Evolutionary conservation across 2,888 invertebrate species (phyloP).

Genomic region (Rhodophaea formosa): DNA sequence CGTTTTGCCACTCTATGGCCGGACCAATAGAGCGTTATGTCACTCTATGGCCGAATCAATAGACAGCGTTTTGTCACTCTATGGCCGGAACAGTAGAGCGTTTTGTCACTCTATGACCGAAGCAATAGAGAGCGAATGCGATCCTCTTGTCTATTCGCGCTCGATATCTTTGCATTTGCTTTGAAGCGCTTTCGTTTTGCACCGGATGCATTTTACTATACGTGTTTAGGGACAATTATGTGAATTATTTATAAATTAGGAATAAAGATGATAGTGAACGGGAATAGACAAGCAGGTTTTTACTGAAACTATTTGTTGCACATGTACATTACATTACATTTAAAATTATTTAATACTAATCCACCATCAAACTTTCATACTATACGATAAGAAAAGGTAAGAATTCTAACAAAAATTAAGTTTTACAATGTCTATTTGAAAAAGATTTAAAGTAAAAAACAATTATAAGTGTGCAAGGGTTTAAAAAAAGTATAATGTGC

Average conservation of each 20-base stretch:
- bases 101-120: too few relatives aligned
- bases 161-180: not conserved
- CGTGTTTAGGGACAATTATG: not conserved
- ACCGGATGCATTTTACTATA: constrained; percentile 1
- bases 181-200: constrained; percentile 1
- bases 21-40: constrained; percentile 27
- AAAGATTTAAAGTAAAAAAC: too few relatives aligned
- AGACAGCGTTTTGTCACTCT: constrained; percentile 28
- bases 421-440: too few relatives aligned
- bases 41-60: constrained; percentile 24
- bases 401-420: too few relatives aligned
- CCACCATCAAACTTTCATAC: too few relatives aligned
- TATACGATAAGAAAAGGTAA: too few relatives aligned
- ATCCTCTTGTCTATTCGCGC: constrained; percentile 14
- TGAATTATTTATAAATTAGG: not conserved
- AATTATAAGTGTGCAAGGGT: too few relatives aligned
- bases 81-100: too few relatives aligned
- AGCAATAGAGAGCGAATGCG: not conserved
- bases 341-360: too few relatives aligned
- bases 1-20: constrained; percentile 27
- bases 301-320: not conserved
- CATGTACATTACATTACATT: not conserved
- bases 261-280: not conserved
- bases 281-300: constrained; percentile 3
- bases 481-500: not conserved